These are phyloP conservation scores for Spheniscus humboldti DNA, from an alignment of 2,797 vertebrate species.

Conservation along the genomic window DNA sequence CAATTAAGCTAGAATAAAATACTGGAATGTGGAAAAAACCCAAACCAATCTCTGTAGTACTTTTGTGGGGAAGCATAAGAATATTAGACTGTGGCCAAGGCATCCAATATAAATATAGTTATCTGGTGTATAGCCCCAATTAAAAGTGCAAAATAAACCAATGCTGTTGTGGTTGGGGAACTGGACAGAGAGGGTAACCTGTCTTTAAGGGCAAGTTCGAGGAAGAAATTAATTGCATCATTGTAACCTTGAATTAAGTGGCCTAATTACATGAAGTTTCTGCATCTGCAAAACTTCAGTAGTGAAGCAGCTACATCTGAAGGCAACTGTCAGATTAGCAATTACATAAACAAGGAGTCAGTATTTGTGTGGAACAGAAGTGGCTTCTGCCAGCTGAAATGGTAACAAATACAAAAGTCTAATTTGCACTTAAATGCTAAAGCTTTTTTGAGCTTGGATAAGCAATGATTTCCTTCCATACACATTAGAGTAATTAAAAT, in stretches of 20 bases:
- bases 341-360: accelerated
- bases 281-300: too few species aligned
- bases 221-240: accelerated
- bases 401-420: too few species aligned
- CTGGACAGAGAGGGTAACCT: neutral
- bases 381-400: neutral
- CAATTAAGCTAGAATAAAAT: slow-evolving; percentile 25
- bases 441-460: neutral
- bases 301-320: neutral
- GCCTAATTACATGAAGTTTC: too few species aligned
- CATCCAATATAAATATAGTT: accelerated
- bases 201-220: neutral
- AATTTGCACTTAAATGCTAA: neutral
- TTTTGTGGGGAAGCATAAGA: neutral
- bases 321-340: neutral
- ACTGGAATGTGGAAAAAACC: neutral
- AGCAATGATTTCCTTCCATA: neutral
- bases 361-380: neutral
- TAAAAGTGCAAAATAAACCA: neutral
- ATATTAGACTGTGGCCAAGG: neutral
- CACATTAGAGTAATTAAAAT: accelerated
- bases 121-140: neutral
- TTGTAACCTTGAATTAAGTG: neutral
- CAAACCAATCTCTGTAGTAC: neutral
- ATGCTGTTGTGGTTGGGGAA: accelerated